Percentiles rank a stretch among this genome's conserved stretches.
Evolutionary conservation across 2,888 invertebrate species (phyloP).

Genomic region (Melinaea menophilus): DNA sequence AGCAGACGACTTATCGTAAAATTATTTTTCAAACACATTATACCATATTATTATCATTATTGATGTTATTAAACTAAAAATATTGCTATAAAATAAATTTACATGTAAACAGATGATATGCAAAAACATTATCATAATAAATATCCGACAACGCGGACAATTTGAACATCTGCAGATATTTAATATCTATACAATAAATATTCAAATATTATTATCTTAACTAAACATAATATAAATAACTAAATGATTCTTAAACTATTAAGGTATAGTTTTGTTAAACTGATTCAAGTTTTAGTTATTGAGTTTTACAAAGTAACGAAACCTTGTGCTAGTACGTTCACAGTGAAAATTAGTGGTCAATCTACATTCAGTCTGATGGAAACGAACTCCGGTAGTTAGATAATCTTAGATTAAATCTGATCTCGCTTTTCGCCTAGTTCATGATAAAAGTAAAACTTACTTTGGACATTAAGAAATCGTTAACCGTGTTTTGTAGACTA

Average conservation of each 20-base stretch:
- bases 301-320: slow-evolving; percentile 32
- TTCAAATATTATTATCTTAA: no score
- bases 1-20: no score
- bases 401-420: slow-evolving; percentile 28
- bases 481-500: neutral
- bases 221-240: neutral
- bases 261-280: neutral
- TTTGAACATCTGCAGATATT: no score
- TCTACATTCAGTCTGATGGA: slow-evolving; percentile 30
- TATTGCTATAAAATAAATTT: no score
- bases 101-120: neutral
- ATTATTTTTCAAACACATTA: no score
- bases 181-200: no score
- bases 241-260: neutral
- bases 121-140: neutral
- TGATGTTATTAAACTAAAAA: no score
- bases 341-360: slow-evolving; percentile 45
- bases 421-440: slow-evolving; percentile 37
- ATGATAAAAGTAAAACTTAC: slow-evolving; percentile 52
- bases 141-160: no score
- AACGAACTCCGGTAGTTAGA: slow-evolving; percentile 38
- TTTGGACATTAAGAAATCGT: neutral
- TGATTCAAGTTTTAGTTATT: slow-evolving; percentile 15
- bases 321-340: slow-evolving; percentile 31
- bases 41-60: no score